These are phyloP conservation scores for Muscicapa adusta DNA, from an alignment of 2,113 vertebrate species.

Conservation along the genomic window DNA sequence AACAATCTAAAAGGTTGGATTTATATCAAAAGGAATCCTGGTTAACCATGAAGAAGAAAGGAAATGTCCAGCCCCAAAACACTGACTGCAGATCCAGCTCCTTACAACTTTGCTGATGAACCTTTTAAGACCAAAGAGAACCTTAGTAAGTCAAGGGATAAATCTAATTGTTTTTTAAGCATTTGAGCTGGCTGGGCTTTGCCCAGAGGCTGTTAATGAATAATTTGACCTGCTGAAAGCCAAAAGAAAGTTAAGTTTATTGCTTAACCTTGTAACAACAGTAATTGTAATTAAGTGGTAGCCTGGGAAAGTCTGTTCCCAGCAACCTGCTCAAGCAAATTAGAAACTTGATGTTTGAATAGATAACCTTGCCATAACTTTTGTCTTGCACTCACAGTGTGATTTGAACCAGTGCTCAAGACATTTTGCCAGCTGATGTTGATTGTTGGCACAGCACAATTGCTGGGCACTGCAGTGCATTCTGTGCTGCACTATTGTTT, in stretches of 20 bases:
- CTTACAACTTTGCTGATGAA: not conserved
- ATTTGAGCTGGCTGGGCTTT: not conserved
- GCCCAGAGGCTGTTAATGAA: not conserved
- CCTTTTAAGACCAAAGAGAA: not conserved
- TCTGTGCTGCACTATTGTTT: not conserved
- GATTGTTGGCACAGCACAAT: not conserved
- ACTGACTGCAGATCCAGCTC: not conserved
- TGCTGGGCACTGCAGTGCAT: not conserved
- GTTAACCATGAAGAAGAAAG: not conserved
- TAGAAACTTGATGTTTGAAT: not conserved
- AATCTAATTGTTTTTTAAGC: not conserved
- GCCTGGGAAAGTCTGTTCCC: not conserved
- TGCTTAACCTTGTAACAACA: not conserved
- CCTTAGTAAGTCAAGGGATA: not conserved
- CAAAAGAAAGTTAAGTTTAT: not conserved
- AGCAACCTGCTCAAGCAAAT: not conserved
- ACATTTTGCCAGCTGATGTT: not conserved
- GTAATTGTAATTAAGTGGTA: conserved; percentile 3
- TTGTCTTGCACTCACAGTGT: not conserved
- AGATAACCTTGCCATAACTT: not conserved
- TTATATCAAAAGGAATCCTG: not conserved
- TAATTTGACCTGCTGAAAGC: not conserved
- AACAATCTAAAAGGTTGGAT: not conserved
- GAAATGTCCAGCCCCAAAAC: not conserved
- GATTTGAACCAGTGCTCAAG: not conserved